Percentiles rank a stretch among this genome's conserved stretches.
Conservation (phyloP, 2,113 vertebrate species). For the Micronycteris hirsuta region DNA sequence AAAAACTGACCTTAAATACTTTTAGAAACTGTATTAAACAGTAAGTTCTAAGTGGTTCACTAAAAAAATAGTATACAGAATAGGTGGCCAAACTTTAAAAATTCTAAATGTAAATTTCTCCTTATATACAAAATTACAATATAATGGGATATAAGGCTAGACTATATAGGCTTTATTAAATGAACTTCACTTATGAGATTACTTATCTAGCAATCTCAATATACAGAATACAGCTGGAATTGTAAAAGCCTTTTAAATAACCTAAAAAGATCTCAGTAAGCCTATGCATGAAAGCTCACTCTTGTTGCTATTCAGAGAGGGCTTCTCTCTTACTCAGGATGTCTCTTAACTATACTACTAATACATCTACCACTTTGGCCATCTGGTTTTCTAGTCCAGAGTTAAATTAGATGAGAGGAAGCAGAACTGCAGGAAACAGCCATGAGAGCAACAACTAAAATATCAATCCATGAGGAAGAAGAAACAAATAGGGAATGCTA, state of each 20-base stretch:
- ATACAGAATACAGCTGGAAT: slow-evolving; percentile 3
- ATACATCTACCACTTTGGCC: background rate
- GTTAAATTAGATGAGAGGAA: background rate
- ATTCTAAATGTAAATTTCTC: slow-evolving; percentile 18
- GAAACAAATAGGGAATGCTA: background rate
- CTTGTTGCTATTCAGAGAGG: background rate
- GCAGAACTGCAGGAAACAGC: background rate
- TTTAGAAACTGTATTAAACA: background rate
- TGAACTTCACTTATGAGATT: background rate
- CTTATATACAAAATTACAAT: background rate
- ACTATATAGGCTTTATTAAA: background rate
- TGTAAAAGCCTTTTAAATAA: background rate
- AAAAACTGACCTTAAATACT: background rate
- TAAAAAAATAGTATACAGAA: background rate
- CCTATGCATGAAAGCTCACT: background rate
- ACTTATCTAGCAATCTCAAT: background rate
- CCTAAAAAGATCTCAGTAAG: background rate
- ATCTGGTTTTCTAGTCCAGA: slow-evolving; percentile 8
- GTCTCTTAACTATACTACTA: background rate
- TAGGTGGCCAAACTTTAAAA: background rate
- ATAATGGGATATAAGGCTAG: background rate
- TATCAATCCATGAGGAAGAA: background rate
- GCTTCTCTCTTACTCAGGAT: background rate
- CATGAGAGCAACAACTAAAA: background rate
- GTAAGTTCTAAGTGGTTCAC: background rate